Evolutionary conservation across 2,888 invertebrate species (phyloP), one percentile per base, ranked within the genome.

Genomic region (Orthosia gracilis): DNA sequence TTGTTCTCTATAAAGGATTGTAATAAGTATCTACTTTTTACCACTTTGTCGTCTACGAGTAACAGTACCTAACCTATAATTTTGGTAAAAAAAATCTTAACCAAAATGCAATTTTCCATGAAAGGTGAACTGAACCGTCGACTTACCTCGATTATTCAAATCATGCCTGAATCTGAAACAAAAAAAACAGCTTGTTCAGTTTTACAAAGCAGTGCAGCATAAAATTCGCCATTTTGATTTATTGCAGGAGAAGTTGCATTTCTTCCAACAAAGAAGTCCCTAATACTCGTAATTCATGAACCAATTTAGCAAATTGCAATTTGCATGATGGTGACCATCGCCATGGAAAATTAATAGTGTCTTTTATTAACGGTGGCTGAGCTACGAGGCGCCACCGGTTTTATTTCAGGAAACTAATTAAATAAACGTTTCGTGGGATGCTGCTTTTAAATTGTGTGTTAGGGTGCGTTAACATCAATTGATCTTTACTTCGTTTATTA

Each of bases 111-210:
- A 70, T 40, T 49, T 26, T 21, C n/a, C 40, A 62, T 11, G 18
- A 61, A 61, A 80, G 40, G 2, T 18, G 26, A 64, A 68, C 26
- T 17, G 9, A 26, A 45, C n/a, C 26, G 26, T 31, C 12, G 57
- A 83, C 82, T 84, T 59, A 82, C 91, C 89, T 82, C 67, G 82
- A 72, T 79, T 65, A 67, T 73, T 89, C 86, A 88, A 87, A 89
- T 88, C 88, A 88, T 88, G 85, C 82, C 80, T 85, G 76, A 69
- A 88, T 80, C 89, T 88, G 89, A 68, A 88, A 88, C 71, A 55
- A 69, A 70, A 76, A 59, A 74, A 54, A 57, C n/a, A 54, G 21
- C 26, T 76, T 62, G 69, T 76, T 9, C 13, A 64, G 57, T 50
- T 77, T 58, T 17, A 66, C n/a, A 69, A 55, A 21, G 45, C 64